These are phyloP conservation scores for Lasioglossum morio DNA, from an alignment of 2,888 invertebrate genomes.

Conservation along the genomic window DNA sequence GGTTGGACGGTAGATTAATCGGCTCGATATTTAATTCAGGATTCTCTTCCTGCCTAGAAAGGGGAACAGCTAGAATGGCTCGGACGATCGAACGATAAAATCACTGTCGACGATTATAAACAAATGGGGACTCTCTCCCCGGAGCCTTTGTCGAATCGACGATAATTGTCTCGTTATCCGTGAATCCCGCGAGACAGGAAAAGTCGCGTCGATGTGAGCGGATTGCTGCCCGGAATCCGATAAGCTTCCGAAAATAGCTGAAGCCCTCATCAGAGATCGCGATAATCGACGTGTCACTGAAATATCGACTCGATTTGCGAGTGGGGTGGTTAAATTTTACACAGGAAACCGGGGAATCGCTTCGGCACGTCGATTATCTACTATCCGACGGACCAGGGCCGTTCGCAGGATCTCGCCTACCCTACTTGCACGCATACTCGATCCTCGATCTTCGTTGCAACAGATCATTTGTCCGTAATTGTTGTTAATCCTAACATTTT, in stretches of 20 bases:
- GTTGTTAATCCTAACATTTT: neutral
- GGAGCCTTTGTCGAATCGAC: constrained; percentile 5
- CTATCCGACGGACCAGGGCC: constrained; percentile 1
- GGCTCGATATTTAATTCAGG: neutral
- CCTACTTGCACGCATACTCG: neutral
- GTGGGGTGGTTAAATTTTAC: neutral
- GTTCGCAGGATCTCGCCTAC: neutral
- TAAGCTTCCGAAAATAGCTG: constrained; percentile 1
- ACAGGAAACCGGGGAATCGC: neutral
- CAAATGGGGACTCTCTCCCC: neutral
- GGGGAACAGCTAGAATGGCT: neutral
- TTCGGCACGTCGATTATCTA: neutral
- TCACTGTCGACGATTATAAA: neutral
- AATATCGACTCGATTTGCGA: neutral
- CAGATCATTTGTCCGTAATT: neutral
- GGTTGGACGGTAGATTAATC: neutral
- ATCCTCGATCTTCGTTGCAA: neutral
- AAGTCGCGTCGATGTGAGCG: neutral
- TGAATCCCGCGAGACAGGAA: neutral
- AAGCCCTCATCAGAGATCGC: neutral
- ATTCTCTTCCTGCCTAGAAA: neutral
- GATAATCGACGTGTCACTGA: neutral
- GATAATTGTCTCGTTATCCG: constrained; percentile 10
- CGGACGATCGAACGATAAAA: neutral
- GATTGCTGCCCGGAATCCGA: neutral